Evolutionary conservation across 2,113 vertebrate genomes (phyloP), one percentile per base, ranked within the genome.

Genomic region (Platichthys stellatus): DNA sequence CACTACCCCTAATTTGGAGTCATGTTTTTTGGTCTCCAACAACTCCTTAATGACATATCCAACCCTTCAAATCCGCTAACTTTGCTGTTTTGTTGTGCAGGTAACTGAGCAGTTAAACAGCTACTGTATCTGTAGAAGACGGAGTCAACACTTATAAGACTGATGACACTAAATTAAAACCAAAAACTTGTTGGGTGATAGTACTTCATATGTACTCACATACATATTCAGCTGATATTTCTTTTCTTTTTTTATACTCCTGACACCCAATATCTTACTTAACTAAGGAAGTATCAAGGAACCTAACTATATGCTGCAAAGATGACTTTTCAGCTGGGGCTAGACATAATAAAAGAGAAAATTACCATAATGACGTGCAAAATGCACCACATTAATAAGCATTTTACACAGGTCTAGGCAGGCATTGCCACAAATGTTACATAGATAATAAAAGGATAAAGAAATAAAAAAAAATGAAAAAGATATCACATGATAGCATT

Each of bases 361-460:
- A 75, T 76, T 53, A 78, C 49, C 54, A 69, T 83, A 82, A 78
- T 86, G 57, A 56, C 38, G 72, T 53, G 43, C 62, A 68, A 76
- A 89, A 71, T 57, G 14, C 47, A 69, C 51, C 11, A 11, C 57
- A 80, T 71, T 59, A 15, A 43, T 57, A 63, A 80, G 13, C 0
- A 23, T 63, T 63, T 65, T n/a, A 38, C 17, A 62, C 80, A 82
- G 74, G 87, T 57, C 67, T 56, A 57, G 67, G 69, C 84, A 78
- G 67, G 86, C 69, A 63, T 38, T 40, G 17, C 64, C 28, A 60
- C 12, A 40, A 72, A 61, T 68, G 26, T 24, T 43, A 11, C 7
- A 26, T 13, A 31, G 6, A 31, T 31, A 31, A 31, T 31, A 31
- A 31, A 31, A 31, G 7, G 31, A 31, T 12, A n/a, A 7, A 2